These are phyloP conservation scores for Alosa alosa DNA, from an alignment of 2,113 vertebrate genomes.

Conservation along the genomic window DNA sequence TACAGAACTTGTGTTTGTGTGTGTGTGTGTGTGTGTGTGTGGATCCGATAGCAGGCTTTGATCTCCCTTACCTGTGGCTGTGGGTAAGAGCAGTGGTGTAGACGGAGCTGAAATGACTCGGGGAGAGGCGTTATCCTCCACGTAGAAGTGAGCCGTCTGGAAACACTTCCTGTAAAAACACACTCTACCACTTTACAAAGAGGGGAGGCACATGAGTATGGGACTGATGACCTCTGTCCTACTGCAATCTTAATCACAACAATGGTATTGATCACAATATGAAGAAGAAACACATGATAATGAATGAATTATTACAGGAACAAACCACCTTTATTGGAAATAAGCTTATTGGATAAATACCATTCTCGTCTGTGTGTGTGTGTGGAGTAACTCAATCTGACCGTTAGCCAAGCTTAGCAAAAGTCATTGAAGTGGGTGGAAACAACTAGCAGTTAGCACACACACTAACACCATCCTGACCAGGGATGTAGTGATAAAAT, in stretches of 20 bases:
- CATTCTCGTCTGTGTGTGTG: too few species aligned
- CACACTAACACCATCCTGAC: too few species aligned
- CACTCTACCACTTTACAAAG: slow-evolving; percentile 24
- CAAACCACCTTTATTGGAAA: too few species aligned
- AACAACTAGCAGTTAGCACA: too few species aligned
- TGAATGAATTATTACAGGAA: not conserved
- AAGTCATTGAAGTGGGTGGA: too few species aligned
- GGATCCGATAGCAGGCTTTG: not conserved
- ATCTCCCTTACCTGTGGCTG: slow-evolving; percentile 72
- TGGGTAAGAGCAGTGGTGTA: slow-evolving; percentile 84
- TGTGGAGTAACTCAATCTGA: too few species aligned
- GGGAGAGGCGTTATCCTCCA: slow-evolving; percentile 88
- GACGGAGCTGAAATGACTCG: slow-evolving; percentile 85
- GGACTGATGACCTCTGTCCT: slow-evolving; percentile 21
- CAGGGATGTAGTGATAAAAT: too few species aligned
- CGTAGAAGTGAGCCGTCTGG: slow-evolving; percentile 92
- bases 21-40: not conserved
- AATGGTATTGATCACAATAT: not conserved
- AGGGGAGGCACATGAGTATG: not conserved
- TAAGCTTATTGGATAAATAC: too few species aligned
- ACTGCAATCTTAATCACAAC: not conserved
- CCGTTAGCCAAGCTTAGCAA: too few species aligned
- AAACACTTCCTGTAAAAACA: slow-evolving; percentile 85
- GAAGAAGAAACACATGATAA: not conserved
- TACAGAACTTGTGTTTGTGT: not conserved